A percentile compares a stretch with the other conserved stretches of the same genome.
Conservation (phyloP, 2,888 invertebrate species). For the Lissocephala sabroskyi region DNA sequence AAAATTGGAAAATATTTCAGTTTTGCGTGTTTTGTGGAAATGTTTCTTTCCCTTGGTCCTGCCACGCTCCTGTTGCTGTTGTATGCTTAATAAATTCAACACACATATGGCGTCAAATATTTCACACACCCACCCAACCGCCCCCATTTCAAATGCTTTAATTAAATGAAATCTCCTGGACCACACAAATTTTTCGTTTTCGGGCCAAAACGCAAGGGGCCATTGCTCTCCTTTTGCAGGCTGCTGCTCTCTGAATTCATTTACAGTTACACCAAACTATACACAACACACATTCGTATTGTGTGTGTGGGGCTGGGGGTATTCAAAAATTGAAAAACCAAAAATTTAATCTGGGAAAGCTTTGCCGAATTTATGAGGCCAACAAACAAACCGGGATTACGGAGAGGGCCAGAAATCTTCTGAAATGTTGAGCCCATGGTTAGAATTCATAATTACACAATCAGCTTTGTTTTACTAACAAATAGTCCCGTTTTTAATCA, state of each 20-base stretch:
- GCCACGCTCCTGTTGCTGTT: background rate
- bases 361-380: constrained; percentile 54
- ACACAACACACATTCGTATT: constrained; percentile 48
- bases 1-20: no score
- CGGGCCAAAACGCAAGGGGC: constrained; percentile 5
- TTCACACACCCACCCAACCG: constrained; percentile 23
- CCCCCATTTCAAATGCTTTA: constrained; percentile 60
- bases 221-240: constrained; percentile 38
- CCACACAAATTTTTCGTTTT: constrained; percentile 48
- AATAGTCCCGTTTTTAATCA: no score
- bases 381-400: constrained; percentile 14
- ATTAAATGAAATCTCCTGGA: constrained; percentile 62
- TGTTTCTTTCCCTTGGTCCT: background rate
- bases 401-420: no score
- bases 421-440: no score
- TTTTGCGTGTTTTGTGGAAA: background rate
- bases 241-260: constrained; percentile 38
- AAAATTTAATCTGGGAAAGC: constrained; percentile 60
- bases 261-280: constrained; percentile 61
- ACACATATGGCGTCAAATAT: constrained; percentile 60
- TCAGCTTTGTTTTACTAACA: no score
- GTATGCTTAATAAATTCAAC: constrained; percentile 56
- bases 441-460: no score
- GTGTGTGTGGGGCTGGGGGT: constrained; percentile 6
- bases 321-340: constrained; percentile 63